Evolutionary conservation across 2,888 invertebrate species (phyloP).

Genomic region (Agrilus biguttatus): DNA sequence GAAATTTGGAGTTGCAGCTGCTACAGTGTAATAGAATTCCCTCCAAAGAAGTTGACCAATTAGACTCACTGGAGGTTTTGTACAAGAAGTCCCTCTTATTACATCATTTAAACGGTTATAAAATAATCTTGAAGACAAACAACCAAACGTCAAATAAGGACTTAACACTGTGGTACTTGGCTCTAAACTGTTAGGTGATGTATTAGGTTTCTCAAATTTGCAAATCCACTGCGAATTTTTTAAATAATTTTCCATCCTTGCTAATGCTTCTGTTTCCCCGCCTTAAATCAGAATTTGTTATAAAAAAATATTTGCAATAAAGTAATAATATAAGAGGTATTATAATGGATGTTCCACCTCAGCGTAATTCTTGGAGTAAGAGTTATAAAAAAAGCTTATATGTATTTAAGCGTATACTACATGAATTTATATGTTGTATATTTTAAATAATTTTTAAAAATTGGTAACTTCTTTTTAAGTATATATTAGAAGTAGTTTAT

Average conservation of each 20-base stretch:
- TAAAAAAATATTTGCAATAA: slow-evolving; percentile 28
- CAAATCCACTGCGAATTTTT: slow-evolving; percentile 81
- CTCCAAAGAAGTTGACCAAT: slow-evolving; percentile 80
- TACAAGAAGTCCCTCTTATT: slow-evolving; percentile 59
- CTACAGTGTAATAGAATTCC: slow-evolving; percentile 82
- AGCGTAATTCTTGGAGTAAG: no score
- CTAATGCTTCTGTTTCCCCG: slow-evolving; percentile 40
- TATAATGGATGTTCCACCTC: no score
- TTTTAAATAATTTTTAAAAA: no score
- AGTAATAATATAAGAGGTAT: no score
- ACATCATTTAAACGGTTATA: slow-evolving; percentile 65
- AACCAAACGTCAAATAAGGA: slow-evolving; percentile 76
- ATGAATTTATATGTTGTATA: no score
- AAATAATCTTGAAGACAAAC: slow-evolving; percentile 69
- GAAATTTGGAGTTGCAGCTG: slow-evolving; percentile 75
- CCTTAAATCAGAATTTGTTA: slow-evolving; percentile 64
- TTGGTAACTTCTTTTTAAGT: no score
- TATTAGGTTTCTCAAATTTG: slow-evolving; percentile 74
- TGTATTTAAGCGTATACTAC: no score
- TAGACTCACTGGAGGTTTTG: slow-evolving; percentile 64
- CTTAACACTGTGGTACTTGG: slow-evolving; percentile 75
- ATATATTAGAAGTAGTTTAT: no score
- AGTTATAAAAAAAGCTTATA: no score
- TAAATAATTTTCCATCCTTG: slow-evolving; percentile 60
- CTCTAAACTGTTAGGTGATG: slow-evolving; percentile 73